phyloP scores from a whole-genome alignment of 2,888 invertebrate genomes.

The Carpatolechia fugitivella region DNA sequence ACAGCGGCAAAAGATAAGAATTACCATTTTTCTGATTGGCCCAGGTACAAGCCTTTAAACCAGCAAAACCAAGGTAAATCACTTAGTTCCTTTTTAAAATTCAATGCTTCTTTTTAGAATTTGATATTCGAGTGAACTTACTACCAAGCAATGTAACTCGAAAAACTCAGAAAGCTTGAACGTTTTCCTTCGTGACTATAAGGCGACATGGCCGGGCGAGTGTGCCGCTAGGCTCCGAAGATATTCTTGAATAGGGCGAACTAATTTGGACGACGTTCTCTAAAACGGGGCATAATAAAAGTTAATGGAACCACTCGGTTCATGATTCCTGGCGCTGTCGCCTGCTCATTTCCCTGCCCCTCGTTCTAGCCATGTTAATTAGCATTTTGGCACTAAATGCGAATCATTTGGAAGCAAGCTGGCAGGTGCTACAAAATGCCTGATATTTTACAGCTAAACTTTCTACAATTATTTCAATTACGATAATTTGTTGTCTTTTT shows the following conservation, averaged over 20 bases:
- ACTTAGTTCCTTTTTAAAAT: neutral
- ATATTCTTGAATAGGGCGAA: constrained; percentile 69
- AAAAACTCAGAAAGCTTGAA: too few relatives aligned
- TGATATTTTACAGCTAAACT: too few relatives aligned
- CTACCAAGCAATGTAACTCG: too few relatives aligned
- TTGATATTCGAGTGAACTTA: too few relatives aligned
- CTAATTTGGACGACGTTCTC: constrained; percentile 74
- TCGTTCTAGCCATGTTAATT: constrained; percentile 69
- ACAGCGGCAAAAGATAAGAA: neutral
- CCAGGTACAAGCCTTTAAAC: neutral
- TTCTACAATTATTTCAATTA: too few relatives aligned
- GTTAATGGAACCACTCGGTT: constrained; percentile 71
- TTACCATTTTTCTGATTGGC: neutral
- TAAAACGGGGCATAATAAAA: constrained; percentile 77
- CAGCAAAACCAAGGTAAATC: neutral
- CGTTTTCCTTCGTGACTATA: too few relatives aligned
- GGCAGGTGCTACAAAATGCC: constrained; percentile 26
- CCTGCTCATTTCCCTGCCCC: constrained; percentile 64
- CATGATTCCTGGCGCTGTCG: constrained; percentile 67
- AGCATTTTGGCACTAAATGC: constrained; percentile 74
- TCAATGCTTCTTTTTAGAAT: too few relatives aligned
- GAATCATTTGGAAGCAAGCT: constrained; percentile 52
- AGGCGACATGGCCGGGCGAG: neutral
- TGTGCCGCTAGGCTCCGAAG: constrained; percentile 30
- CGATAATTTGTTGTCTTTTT: too few relatives aligned